Conservation (phyloP, 2,113 vertebrate species). For the Chionomys nivalis region DNA sequence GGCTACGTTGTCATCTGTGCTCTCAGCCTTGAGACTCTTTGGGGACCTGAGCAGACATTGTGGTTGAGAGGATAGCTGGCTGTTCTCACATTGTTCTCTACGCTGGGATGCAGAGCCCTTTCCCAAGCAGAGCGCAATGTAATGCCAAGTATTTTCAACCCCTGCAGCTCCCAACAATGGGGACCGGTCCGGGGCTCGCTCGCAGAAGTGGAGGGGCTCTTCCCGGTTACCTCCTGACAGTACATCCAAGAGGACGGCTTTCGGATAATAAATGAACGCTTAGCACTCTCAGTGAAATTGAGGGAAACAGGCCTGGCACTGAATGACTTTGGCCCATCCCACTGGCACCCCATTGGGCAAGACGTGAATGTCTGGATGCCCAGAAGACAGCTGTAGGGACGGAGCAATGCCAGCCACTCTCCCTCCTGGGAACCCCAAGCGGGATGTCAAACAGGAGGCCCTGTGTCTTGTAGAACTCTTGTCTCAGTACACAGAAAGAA, state of each 20-base stretch:
- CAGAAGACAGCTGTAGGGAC: not conserved
- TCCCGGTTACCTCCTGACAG: slow-evolving; percentile 80
- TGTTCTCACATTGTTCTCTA: slow-evolving; percentile 83
- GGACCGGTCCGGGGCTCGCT: slow-evolving; percentile 78
- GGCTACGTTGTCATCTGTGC: slow-evolving; percentile 82
- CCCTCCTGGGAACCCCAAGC: not conserved
- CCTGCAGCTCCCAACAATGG: slow-evolving; percentile 87
- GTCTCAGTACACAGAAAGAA: not conserved
- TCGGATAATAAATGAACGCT: slow-evolving; percentile 85
- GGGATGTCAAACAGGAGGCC: not conserved
- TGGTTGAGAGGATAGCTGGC: slow-evolving; percentile 79
- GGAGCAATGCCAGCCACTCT: not conserved
- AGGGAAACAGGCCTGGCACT: slow-evolving; percentile 77
- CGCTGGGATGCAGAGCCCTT: slow-evolving; percentile 81
- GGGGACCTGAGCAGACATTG: slow-evolving; percentile 83
- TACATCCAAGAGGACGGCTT: slow-evolving; percentile 81
- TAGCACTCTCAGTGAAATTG: slow-evolving; percentile 75
- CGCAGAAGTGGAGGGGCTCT: slow-evolving; percentile 82
- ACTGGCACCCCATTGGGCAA: slow-evolving; percentile 66
- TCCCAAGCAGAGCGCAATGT: slow-evolving; percentile 85
- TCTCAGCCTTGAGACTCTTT: slow-evolving; percentile 80
- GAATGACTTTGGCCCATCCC: slow-evolving; percentile 71
- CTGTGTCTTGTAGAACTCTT: not conserved
- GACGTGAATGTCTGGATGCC: slow-evolving; percentile 72
- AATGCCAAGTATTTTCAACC: slow-evolving; percentile 86